Base-by-base conservation (phyloP, 2,797 vertebrate genomes). In the Onychomys leucogaster region DNA sequence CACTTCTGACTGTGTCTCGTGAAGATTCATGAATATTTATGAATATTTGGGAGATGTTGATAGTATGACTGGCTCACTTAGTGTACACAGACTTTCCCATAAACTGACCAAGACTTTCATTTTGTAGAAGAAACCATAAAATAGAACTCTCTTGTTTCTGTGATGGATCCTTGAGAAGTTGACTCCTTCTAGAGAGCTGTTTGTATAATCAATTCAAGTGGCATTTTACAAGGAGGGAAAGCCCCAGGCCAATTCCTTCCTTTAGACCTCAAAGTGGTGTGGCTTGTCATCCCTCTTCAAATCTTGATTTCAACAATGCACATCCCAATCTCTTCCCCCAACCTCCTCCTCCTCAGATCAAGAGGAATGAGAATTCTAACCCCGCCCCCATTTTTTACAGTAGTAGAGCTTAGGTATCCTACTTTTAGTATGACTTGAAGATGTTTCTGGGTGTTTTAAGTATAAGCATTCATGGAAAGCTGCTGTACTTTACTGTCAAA, bases 221-320 rank as follows among this genome's bases (percentile, higher is more conserved):
- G 90, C 37, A 55, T 32, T 96, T 94, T 52, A 1, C 69, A 85
- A 78, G 17, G 80, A 96, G 98, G 98, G 98, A 91, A 98, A 98
- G 90, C 91, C 98, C 98, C 98, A 96, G 65, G 95, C 97, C 97
- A 98, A 96, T 97, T 98, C 97, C 98, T 98, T 98, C 97, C 78
- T 97, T 96, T 96, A 97, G 97, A 98, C 98, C 98, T 96, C 0
- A 63, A 94, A 94, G 85, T 97, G 98, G 82, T 98, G 82, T 97
- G 97, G 97, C 98, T 98, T 89, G 2, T 63, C 78, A 94, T 92
- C 89, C 63, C 85, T 94, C 43, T 94, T 67, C 95, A 98, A 98
- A 93, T 94, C 9, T 97, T 95, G 59, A 65, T 94, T 96, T 96
- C 71, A 96, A 63, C 37, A 91, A 57, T 96, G 55, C 71, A 59